Base-by-base conservation (phyloP, 2,888 invertebrate genomes). In the Archaeoteleia sp. region DNA sequence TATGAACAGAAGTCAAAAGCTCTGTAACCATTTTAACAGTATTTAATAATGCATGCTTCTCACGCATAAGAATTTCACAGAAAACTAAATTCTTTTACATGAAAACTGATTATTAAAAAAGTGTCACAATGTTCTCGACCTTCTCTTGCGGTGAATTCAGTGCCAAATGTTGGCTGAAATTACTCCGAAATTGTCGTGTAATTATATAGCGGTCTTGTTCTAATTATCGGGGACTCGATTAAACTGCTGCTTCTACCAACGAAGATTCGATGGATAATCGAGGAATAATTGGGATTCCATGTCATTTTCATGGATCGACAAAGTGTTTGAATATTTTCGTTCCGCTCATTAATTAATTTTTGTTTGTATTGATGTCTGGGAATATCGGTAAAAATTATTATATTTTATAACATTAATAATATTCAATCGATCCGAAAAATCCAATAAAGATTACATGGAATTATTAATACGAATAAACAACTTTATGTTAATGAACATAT, bases 231-330 rank as follows among this genome's bases (percentile, higher is more conserved):
- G 32, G 35, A 43, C 54, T 57, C 57, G 32, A 57, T 65, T 65
- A 65, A 27, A 32, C 25, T 45, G 45, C 57, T 51, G 20, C 20
- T 20, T 5, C 20, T 51, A 9, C 20, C 15, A 35, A 57, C 30
- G 39, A 45, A 51, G 45, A 48, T 29, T n/a, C 35, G 39, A 48
- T 57, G 37, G 57, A 37, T 65, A 65, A 53, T 58, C 45, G 53
- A 57, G 51, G 42, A 65, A 65, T 57, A 65, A 65, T 65, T 57
- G 57, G 35, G 39, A 29, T 30, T 39, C 54, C 34, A 39, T 65
- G 65, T 65, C 65, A 53, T 65, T 65, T 53, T 43, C 65, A 58
- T 37, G 53, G 58, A 42, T 46, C 53, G 57, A 30, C 51, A 23
- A 32, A 51, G 45, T 57, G 57, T 65, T 65, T 46, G 46, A 57